A percentile compares a stretch with the other conserved stretches of the same genome.
Conservation (phyloP, 2,113 vertebrate species). For the Urocynchramus pylzowi region DNA sequence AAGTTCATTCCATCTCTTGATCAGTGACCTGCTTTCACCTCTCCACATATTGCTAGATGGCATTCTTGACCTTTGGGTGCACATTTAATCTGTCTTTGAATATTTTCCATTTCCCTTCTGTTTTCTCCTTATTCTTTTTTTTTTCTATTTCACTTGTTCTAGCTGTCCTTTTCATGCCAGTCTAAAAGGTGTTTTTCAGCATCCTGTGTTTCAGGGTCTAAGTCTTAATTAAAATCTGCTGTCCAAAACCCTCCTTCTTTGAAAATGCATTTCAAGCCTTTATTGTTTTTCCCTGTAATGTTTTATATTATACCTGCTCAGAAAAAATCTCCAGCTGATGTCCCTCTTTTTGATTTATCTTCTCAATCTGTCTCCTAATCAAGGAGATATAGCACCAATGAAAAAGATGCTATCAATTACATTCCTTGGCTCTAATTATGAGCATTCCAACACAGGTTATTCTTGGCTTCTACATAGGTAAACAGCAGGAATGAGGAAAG, state of each 20-base stretch:
- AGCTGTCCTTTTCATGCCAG: not conserved
- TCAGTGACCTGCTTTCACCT: not conserved
- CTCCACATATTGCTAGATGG: not conserved
- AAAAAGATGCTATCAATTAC: not conserved
- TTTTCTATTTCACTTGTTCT: not conserved
- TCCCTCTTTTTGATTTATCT: not conserved
- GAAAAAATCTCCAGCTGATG: not conserved
- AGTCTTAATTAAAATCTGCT: not conserved
- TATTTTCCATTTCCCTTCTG: slow-evolving; percentile 25
- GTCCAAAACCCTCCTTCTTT: not conserved
- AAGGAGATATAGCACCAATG: not conserved
- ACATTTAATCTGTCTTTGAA: slow-evolving; percentile 25
- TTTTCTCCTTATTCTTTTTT: not conserved
- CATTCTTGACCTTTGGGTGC: slow-evolving; percentile 16
- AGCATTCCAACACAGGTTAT: not conserved
- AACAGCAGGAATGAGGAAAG: not conserved
- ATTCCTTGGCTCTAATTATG: not conserved
- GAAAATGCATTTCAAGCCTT: not conserved
- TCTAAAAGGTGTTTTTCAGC: not conserved
- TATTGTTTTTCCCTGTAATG: not conserved
- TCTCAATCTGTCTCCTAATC: not conserved
- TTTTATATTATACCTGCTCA: not conserved
- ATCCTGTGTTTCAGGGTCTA: not conserved
- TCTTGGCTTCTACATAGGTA: not conserved
- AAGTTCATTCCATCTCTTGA: not conserved